phyloP scores from a whole-genome alignment of 2,888 invertebrate species.

The Neoaliturus tenellus region DNA sequence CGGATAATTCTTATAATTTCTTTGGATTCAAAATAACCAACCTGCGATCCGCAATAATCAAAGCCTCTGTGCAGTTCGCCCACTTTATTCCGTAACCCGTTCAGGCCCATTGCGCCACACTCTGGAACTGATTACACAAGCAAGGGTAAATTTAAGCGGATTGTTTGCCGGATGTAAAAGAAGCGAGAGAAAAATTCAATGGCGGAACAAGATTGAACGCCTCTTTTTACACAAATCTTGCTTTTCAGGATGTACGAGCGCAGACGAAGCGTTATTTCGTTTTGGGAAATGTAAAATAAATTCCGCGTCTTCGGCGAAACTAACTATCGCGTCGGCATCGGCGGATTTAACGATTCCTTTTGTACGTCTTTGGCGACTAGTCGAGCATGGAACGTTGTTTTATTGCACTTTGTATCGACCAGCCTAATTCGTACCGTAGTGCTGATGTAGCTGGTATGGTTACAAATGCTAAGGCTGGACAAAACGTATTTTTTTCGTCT shows the following conservation, averaged over 20 bases:
- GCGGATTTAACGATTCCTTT: slow-evolving; percentile 10
- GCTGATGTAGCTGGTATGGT: neutral
- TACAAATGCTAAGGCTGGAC: no score
- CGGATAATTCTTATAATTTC: no score
- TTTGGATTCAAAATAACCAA: no score
- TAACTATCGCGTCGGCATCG: neutral
- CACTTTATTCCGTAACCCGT: no score
- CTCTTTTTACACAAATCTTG: slow-evolving; percentile 18
- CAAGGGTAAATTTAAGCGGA: neutral
- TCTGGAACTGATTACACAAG: neutral
- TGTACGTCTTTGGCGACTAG: slow-evolving; percentile 10
- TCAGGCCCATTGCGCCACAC: neutral
- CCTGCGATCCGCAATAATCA: no score
- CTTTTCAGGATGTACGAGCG: slow-evolving; percentile 23
- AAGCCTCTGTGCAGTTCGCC: no score
- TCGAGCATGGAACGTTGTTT: neutral
- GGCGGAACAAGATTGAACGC: slow-evolving; percentile 3
- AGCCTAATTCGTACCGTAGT: neutral
- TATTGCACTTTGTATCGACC: neutral
- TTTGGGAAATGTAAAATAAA: slow-evolving; percentile 29
- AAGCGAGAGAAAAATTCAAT: neutral
- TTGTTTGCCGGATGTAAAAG: slow-evolving; percentile 1
- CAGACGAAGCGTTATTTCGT: slow-evolving; percentile 26
- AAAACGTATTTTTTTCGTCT: no score
- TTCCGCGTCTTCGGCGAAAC: slow-evolving; percentile 5